phyloP scores from a whole-genome alignment of 2,888 invertebrate species.

The Tyria jacobaeae region DNA sequence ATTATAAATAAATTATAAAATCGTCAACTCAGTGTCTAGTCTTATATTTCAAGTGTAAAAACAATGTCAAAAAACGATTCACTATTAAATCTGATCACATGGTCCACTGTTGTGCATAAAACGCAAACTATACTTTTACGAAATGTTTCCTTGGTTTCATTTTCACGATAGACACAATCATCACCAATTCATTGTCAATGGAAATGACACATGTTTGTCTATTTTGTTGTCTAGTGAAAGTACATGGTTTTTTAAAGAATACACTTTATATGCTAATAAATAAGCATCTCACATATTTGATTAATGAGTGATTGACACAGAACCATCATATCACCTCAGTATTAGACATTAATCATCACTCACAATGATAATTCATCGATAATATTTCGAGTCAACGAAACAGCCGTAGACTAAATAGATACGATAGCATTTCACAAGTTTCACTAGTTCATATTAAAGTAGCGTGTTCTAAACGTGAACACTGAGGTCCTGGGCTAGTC shows the following conservation, averaged over 20 bases:
- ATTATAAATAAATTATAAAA: slow-evolving; percentile 85
- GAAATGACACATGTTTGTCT: slow-evolving; percentile 71
- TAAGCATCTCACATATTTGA: slow-evolving; percentile 65
- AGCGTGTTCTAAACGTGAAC: slow-evolving; percentile 66
- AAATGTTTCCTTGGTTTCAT: slow-evolving; percentile 72
- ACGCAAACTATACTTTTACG: slow-evolving; percentile 78
- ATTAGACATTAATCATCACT: slow-evolving; percentile 65
- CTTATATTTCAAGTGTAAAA: slow-evolving; percentile 77
- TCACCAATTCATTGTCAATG: slow-evolving; percentile 79
- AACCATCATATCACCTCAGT: slow-evolving; percentile 59
- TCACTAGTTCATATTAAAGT: slow-evolving; percentile 69
- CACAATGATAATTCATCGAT: slow-evolving; percentile 61
- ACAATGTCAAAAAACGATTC: slow-evolving; percentile 83
- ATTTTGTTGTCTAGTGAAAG: slow-evolving; percentile 76
- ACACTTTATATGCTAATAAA: slow-evolving; percentile 76
- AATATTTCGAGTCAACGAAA: slow-evolving; percentile 65
- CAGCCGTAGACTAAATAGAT: slow-evolving; percentile 55
- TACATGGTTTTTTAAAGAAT: slow-evolving; percentile 69
- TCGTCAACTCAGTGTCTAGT: slow-evolving; percentile 80
- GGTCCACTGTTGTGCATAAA: slow-evolving; percentile 82
- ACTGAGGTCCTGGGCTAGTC: slow-evolving; percentile 75
- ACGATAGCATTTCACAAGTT: slow-evolving; percentile 61
- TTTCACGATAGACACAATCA: slow-evolving; percentile 78
- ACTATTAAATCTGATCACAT: slow-evolving; percentile 81
- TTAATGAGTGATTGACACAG: slow-evolving; percentile 64